Evolutionary conservation across 2,888 invertebrate genomes (phyloP).

Genomic region (Serrognathus titanus): DNA sequence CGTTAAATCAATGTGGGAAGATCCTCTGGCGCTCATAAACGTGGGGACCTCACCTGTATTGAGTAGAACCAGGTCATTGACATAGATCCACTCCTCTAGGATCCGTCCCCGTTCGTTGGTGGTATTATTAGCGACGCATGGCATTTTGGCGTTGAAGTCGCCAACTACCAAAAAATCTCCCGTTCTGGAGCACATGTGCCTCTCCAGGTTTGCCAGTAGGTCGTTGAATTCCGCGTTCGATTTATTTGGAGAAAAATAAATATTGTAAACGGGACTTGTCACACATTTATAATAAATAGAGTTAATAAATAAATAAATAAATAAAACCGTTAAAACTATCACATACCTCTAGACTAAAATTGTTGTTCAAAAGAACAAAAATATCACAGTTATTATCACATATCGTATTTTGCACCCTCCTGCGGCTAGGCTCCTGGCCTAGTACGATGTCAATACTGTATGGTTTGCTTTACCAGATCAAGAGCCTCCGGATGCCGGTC

Average conservation of each 20-base stretch:
- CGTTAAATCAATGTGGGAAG: constrained; percentile 16
- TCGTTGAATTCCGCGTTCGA: constrained; percentile 11
- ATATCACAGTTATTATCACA: too few relatives aligned
- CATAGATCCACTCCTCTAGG: constrained; percentile 14
- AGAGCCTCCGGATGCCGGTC: too few relatives aligned
- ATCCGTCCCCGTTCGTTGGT: constrained; percentile 9
- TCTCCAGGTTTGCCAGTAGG: constrained; percentile 9
- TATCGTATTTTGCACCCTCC: too few relatives aligned
- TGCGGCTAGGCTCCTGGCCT: too few relatives aligned
- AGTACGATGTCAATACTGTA: too few relatives aligned
- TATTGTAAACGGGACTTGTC: too few relatives aligned
- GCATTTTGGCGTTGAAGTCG: constrained; percentile 10
- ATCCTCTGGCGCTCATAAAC: constrained; percentile 4
- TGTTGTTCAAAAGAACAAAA: too few relatives aligned
- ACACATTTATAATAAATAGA: too few relatives aligned
- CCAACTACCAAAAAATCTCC: background rate
- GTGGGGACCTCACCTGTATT: constrained; percentile 14
- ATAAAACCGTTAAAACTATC: constrained; percentile 2
- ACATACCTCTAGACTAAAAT: too few relatives aligned
- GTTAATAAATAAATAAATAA: too few relatives aligned
- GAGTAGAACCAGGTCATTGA: constrained; percentile 1
- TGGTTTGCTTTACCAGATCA: too few relatives aligned
- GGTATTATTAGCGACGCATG: background rate
- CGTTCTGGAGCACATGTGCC: background rate
- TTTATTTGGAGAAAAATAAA: constrained; percentile 20